Conservation (phyloP, 2,113 vertebrate species). For the Tachycineta bicolor region DNA sequence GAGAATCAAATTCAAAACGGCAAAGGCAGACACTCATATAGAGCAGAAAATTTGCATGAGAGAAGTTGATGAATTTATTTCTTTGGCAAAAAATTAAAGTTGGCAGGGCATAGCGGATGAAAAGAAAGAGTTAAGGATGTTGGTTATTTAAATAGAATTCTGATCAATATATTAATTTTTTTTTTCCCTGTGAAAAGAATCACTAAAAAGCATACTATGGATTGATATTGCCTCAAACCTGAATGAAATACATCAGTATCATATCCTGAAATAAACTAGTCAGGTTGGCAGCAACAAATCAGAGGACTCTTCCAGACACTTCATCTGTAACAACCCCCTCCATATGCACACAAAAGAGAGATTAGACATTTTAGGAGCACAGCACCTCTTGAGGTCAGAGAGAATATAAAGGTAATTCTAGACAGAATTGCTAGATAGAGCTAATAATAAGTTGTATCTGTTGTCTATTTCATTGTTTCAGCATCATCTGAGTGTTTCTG, state of each 20-base stretch:
- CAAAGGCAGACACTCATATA: neutral
- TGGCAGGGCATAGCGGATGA: neutral
- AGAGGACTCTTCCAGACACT: neutral
- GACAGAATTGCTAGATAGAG: neutral
- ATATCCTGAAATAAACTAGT: neutral
- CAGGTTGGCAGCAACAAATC: neutral
- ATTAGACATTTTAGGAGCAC: neutral
- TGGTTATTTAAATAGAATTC: neutral
- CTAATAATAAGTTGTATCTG: neutral
- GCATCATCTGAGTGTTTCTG: neutral
- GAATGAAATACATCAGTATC: neutral
- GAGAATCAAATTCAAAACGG: neutral
- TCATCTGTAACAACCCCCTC: neutral
- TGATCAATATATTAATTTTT: neutral
- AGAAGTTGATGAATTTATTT: neutral
- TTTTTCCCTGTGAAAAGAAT: neutral
- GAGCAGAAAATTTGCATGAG: neutral
- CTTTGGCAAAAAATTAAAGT: neutral
- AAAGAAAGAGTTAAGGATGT: neutral
- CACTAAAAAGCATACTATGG: neutral
- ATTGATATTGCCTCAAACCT: neutral
- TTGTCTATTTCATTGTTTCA: neutral
- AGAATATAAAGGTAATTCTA: neutral
- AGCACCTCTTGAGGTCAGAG: neutral
- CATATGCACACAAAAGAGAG: fast-evolving